Evolutionary conservation across 2,797 vertebrate species (phyloP), one percentile per base, ranked within the genome.

Genomic region (Onychomys arenicola): DNA sequence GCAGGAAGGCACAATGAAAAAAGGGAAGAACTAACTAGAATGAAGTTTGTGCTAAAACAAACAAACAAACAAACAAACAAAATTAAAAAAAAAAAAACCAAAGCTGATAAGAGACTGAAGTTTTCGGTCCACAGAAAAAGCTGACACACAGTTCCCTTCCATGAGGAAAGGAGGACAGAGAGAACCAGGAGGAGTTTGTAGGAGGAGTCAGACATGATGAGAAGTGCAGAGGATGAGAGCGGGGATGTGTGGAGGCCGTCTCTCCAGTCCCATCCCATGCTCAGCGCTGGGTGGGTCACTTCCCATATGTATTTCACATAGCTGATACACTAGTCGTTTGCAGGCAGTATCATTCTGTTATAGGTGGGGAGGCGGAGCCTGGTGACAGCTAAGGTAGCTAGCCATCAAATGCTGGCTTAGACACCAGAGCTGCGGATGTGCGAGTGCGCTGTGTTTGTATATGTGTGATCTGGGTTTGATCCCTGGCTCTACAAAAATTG

Each of bases 171-270:
- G 55, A 90, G 37, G 52, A 16, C 82, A 75, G 65, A 86, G 59
- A 89, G 63, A 69, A 32, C 75, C 84, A 95, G 61, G 94, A 43
- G 67, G 76, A 73, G 17, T 65, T 67, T 40, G 21, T 59, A 91
- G 59, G 91, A 85, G 93, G 37, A 61, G 43, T 55, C 86, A 90
- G 84, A 21, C 1, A n/a, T 1, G 65, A 40, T 4, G 27, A 86
- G 61, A 94, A 91, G 67, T 46, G 11, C 80, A 37, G 40, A 76
- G 61, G 73, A 65, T 59, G 65, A 73, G 43, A 1, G 27, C 65
- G 61, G 8, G 34, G 23, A 52, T 6, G 10, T 19, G 10, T 14
- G 43, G 49, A 84, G 14, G 59, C 63, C 46, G n/a, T 19, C 27
- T 16, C 49, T 86, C 12, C 37, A 65, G 73, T 25, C 73, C 55